Base-by-base conservation (phyloP, 1,140 invertebrate species). In the Latrodectus geometricus region DNA sequence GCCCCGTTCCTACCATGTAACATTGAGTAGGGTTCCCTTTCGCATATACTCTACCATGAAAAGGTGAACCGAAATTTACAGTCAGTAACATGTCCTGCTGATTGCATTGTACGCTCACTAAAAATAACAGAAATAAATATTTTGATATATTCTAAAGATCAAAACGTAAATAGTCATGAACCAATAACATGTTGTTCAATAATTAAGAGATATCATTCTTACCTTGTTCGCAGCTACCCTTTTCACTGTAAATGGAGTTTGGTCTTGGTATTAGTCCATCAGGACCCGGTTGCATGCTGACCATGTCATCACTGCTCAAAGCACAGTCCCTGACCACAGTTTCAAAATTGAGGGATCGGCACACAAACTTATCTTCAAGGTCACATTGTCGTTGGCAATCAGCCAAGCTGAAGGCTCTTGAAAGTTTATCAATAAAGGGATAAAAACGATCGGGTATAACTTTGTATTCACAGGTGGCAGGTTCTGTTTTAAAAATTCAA, bases 31-130 rank as follows among this genome's bases (percentile, higher is more conserved):
- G 91, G 88, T 92, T 93, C 15, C 92, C 92, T 69, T 92, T 92
- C n/a, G 93, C 92, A 88, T 92, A 93, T 0, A 93, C 91, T 8
- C 92, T 90, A 11, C 92, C 92, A 74, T 91, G 90, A 89, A 93
- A 93, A 5, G 92, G 91, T 12, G 89, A 88, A 74, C 91, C 92
- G 86, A 93, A 93, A 72, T 90, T 90, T 23, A 93, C 90, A 9
- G 91, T 92, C n/a, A 93, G 90, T 14, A 92, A 80, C 92, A 93
- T 93, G 81, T 92, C 92, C 69, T 91, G 90, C 72, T 91, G 91
- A 14, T 92, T 93, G 88, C 92, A 93, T 86, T 93, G 92, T 0
- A 93, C 92, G 54, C 90, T 90, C 70, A 93, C 92, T 93, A 84
- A 68, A 50, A 68, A 70, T 12, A 70, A 70, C 3, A 70, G 1